Base-by-base conservation (phyloP, 2,888 invertebrate genomes). In the Schizotus pectinicornis region DNA sequence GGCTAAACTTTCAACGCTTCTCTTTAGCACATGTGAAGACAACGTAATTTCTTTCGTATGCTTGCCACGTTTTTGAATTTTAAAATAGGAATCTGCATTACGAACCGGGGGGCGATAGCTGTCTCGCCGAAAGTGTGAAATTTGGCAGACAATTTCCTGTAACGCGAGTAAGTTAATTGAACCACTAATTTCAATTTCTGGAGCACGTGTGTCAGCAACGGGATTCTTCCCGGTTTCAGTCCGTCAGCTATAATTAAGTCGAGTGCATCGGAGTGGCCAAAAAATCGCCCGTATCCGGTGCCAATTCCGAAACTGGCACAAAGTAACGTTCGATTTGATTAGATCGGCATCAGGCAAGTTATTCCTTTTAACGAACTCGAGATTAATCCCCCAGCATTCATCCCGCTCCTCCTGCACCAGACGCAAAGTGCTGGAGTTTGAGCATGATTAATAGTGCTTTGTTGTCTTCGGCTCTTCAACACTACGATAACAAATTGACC, bases 371-470 rank as follows among this genome's bases (percentile, higher is more conserved):
- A 35, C 50, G 50, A 56, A 56, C 38, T 50, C 35, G 37, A 56
- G 51, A 56, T 56, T 56, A 56, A 56, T 56, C 46, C 51, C 56
- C 48, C 47, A 14, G 30, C 52, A 34, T 43, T 37, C 22, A 22
- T 22, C 22, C 22, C 22, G 22, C 33, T 54, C 47, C 38, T 47
- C 47, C 14, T 51, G 56, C 32, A 12, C 36, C 37, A 56, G 56
- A 56, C 56, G 43, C 50, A 51, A 56, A 50, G 49, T 56, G 55
- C 37, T 47, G 22, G 22, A 22, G 22, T 22, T 22, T 22, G 55
- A 49, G 36, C 32, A 43, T 56, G 55, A 56, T 56, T 56, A 56
- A 56, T 56, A 9, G 55, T 43, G 43, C 43, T 49, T 49, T 49
- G 55, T 56, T 56, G 55, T 49, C 55, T 56, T 53, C 22, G 5